phyloP scores from a whole-genome alignment of 1,140 invertebrate genomes.

The Lucilia cuprina region DNA sequence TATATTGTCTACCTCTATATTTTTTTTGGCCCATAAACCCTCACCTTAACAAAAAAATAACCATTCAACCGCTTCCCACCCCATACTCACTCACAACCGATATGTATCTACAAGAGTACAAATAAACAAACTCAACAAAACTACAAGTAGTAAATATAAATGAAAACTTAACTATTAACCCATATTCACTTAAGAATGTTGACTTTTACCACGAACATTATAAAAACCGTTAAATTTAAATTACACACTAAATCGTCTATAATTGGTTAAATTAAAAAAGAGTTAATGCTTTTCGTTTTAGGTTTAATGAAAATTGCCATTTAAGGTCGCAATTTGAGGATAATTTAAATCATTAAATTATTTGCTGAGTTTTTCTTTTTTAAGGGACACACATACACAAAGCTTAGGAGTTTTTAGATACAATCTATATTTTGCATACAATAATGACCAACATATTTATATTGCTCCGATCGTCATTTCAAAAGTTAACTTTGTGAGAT shows the following conservation, averaged over 20 bases:
- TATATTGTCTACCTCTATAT: not conserved
- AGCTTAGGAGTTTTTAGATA: no score
- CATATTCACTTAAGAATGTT: not conserved
- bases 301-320: no score
- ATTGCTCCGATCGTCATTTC: no score
- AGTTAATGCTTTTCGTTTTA: not conserved
- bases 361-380: no score
- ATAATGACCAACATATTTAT: no score
- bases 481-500: no score
- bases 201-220: not conserved
- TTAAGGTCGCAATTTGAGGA: no score
- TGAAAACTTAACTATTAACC: conserved; percentile 8
- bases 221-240: not conserved
- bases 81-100: not conserved
- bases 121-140: not conserved
- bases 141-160: not conserved
- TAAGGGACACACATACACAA: no score
- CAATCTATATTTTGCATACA: no score
- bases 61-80: not conserved
- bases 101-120: not conserved
- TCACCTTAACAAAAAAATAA: not conserved
- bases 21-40: not conserved
- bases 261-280: not conserved
- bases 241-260: not conserved
- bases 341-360: no score